Percentiles rank a stretch among this genome's conserved stretches.
Evolutionary conservation across 2,113 vertebrate species (phyloP).

Genomic region (Ploceus nigricollis): DNA sequence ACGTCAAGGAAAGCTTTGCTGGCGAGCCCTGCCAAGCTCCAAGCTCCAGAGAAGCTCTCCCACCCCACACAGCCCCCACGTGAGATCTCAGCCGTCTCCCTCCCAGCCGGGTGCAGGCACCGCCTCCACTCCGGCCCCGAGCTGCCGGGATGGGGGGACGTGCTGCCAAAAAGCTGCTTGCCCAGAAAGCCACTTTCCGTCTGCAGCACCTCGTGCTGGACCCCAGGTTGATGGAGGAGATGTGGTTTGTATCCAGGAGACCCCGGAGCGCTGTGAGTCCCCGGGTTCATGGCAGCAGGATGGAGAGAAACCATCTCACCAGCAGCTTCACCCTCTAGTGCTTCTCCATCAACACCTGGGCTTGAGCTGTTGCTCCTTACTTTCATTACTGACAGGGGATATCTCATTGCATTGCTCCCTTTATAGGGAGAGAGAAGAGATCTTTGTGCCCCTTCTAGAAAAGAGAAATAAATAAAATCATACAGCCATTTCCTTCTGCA

Average conservation of each 20-base stretch:
- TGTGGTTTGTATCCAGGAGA: background rate
- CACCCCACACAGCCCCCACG: conserved; percentile 37
- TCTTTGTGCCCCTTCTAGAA: background rate
- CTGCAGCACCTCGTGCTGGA: background rate
- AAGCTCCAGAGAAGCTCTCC: background rate
- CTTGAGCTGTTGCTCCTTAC: background rate
- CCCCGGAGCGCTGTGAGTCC: rapidly evolving
- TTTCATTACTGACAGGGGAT: background rate
- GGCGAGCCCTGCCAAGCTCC: background rate
- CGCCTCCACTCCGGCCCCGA: background rate
- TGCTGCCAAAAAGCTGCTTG: background rate
- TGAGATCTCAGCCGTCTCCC: conserved; percentile 33
- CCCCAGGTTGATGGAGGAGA: background rate
- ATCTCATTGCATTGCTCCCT: background rate
- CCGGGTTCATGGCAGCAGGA: rapidly evolving
- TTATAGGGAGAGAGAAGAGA: background rate
- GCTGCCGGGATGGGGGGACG: background rate
- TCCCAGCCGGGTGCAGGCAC: background rate
- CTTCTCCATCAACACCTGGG: background rate
- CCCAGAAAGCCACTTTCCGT: background rate
- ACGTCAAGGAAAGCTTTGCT: conserved; percentile 46
- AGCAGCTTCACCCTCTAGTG: background rate
- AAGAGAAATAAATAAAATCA: background rate
- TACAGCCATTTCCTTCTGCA: background rate
- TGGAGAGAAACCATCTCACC: background rate